Percentiles rank a stretch among this genome's conserved stretches.
phyloP scores from a whole-genome alignment of 1,140 invertebrate genomes.

The Subanguina moxae region DNA sequence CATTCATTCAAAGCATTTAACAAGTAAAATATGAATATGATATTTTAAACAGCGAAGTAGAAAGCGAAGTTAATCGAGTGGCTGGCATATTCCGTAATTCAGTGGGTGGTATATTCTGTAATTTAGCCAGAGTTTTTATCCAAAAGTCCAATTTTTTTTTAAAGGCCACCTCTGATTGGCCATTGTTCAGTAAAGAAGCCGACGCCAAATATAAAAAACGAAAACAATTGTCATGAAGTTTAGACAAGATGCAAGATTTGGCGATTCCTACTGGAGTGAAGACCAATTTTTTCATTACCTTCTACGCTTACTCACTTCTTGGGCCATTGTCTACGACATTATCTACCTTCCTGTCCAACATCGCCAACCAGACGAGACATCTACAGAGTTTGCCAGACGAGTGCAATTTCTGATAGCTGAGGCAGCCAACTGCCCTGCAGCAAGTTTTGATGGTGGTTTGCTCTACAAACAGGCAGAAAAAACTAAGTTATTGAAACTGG shows the following conservation, averaged over 20 bases:
- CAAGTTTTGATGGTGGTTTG: slow-evolving; percentile 28
- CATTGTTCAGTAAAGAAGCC: too few species aligned
- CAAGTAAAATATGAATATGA: too few species aligned
- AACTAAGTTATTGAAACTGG: too few species aligned
- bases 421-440: slow-evolving; percentile 2
- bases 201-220: too few species aligned
- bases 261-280: slow-evolving; percentile 42
- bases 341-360: slow-evolving; percentile 38
- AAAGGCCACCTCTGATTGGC: too few species aligned
- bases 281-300: slow-evolving; percentile 36
- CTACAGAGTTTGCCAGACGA: slow-evolving; percentile 40
- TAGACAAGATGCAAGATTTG: slow-evolving; percentile 44
- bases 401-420: slow-evolving; percentile 37
- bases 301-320: slow-evolving; percentile 42
- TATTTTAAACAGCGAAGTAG: slow-evolving; percentile 12
- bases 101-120: too few species aligned
- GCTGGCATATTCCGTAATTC: too few species aligned
- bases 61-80: too few species aligned
- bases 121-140: too few species aligned
- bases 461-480: slow-evolving; percentile 29
- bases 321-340: slow-evolving; percentile 48
- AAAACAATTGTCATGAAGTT: slow-evolving; percentile 29
- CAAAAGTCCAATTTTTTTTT: too few species aligned
- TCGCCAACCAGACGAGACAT: slow-evolving; percentile 17
- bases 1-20: too few species aligned